A percentile compares a stretch with the other conserved stretches of the same genome.
Evolutionary conservation across 2,888 invertebrate species (phyloP).

Genomic region (Eilema depressum): DNA sequence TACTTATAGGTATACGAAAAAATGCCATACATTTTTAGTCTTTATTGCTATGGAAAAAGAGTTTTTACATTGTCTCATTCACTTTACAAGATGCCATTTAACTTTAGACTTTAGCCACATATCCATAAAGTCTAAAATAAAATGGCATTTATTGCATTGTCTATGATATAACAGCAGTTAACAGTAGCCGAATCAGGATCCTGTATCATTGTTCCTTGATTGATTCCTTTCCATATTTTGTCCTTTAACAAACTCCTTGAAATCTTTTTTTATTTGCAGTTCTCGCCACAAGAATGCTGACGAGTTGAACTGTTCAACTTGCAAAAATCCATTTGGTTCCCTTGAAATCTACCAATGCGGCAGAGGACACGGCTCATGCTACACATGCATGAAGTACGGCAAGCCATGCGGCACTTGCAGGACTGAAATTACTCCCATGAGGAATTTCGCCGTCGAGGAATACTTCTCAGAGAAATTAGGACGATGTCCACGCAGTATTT

Average conservation of each 20-base stretch:
- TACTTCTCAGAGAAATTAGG: slow-evolving; percentile 55
- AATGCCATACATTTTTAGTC: no score
- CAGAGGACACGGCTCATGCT: slow-evolving; percentile 66
- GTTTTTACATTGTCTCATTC: no score
- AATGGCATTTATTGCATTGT: no score
- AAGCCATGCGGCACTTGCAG: slow-evolving; percentile 59
- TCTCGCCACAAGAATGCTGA: background rate
- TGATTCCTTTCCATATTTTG: no score
- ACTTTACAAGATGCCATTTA: no score
- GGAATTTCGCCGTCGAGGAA: slow-evolving; percentile 67
- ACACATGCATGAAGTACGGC: slow-evolving; percentile 47
- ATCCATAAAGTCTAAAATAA: no score
- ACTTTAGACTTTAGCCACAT: no score
- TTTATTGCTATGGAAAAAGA: no score
- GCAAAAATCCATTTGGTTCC: slow-evolving; percentile 52
- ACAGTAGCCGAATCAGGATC: no score
- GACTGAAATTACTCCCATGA: slow-evolving; percentile 52
- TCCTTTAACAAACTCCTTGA: background rate
- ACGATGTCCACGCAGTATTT: slow-evolving; percentile 58
- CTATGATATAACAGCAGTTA: no score
- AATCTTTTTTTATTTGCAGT: background rate
- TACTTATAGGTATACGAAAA: no score
- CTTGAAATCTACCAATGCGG: slow-evolving; percentile 65
- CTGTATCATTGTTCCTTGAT: no score
- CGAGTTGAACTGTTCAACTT: slow-evolving; percentile 62